Percentiles rank a stretch among this genome's conserved stretches.
Evolutionary conservation across 2,888 invertebrate species (phyloP).

Genomic region (Daptonema setosum): DNA sequence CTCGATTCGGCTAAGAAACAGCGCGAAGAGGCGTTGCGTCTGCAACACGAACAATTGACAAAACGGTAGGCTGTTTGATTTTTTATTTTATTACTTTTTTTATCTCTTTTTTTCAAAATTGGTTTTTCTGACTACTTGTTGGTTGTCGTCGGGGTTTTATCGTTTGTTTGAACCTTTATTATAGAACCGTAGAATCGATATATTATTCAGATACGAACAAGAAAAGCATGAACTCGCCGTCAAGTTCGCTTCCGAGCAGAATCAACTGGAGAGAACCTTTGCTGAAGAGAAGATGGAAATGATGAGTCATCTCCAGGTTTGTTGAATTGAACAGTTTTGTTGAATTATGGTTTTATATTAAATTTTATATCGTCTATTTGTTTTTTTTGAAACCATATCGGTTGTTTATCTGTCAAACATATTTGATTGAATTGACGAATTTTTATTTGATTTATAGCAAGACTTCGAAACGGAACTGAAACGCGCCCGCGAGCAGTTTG

Average conservation of each 20-base stretch:
- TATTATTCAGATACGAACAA: background rate
- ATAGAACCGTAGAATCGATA: no score
- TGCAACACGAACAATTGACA: background rate
- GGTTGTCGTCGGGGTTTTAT: no score
- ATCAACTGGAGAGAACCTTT: conserved; percentile 10
- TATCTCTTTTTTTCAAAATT: no score
- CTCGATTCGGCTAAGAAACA: background rate
- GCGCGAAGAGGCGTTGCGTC: background rate
- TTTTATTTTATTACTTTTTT: no score
- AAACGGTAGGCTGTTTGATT: background rate
- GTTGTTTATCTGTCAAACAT: no score
- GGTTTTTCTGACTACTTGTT: no score
- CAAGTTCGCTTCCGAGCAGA: conserved; percentile 8
- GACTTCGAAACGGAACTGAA: conserved; percentile 6
- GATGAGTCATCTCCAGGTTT: conserved; percentile 13
- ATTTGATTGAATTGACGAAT: background rate
- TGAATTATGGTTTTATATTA: no score
- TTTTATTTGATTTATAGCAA: background rate
- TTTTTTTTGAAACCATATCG: no score
- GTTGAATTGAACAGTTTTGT: background rate
- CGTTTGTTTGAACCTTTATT: no score
- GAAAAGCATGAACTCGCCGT: background rate
- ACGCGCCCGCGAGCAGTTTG: background rate
- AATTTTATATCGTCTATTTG: no score
- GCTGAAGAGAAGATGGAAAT: conserved; percentile 15